These are phyloP conservation scores for Spatulosminthurus flaviceps DNA, from an alignment of 2,888 invertebrate species.

Conservation along the genomic window DNA sequence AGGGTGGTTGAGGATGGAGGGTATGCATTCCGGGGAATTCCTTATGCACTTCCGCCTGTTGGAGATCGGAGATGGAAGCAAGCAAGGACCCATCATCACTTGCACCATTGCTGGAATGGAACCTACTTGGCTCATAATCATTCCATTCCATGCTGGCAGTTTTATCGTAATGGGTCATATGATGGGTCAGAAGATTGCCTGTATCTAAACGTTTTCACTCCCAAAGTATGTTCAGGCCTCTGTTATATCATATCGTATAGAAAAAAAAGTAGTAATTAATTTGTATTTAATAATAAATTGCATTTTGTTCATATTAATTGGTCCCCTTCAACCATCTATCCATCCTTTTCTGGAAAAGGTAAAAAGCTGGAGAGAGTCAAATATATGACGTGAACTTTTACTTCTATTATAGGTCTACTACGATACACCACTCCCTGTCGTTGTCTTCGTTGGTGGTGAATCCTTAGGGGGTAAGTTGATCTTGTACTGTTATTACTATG, in stretches of 20 bases:
- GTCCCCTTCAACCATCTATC: not conserved
- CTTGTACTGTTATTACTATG: slow-evolving; percentile 11
- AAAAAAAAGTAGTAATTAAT: not conserved
- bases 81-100: slow-evolving; percentile 72
- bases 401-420: slow-evolving; percentile 71
- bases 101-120: slow-evolving; percentile 82
- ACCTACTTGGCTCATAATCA: slow-evolving; percentile 71
- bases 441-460: slow-evolving; percentile 83
- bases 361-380: not conserved
- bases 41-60: slow-evolving; percentile 80
- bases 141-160: slow-evolving; percentile 75
- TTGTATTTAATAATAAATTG: not conserved
- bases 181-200: slow-evolving; percentile 84
- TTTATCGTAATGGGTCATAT: slow-evolving; percentile 74
- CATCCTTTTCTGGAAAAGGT: not conserved
- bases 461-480: slow-evolving; percentile 69
- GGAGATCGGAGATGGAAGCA: slow-evolving; percentile 76
- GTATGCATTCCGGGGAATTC: slow-evolving; percentile 83
- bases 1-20: slow-evolving; percentile 79
- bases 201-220: slow-evolving; percentile 83
- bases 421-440: slow-evolving; percentile 80
- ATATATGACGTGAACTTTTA: not conserved
- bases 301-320: slow-evolving; percentile 9
- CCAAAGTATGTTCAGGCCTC: slow-evolving; percentile 71
- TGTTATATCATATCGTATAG: not conserved